phyloP scores from a whole-genome alignment of 2,797 vertebrate genomes.

The Halcyon leucocephala region DNA sequence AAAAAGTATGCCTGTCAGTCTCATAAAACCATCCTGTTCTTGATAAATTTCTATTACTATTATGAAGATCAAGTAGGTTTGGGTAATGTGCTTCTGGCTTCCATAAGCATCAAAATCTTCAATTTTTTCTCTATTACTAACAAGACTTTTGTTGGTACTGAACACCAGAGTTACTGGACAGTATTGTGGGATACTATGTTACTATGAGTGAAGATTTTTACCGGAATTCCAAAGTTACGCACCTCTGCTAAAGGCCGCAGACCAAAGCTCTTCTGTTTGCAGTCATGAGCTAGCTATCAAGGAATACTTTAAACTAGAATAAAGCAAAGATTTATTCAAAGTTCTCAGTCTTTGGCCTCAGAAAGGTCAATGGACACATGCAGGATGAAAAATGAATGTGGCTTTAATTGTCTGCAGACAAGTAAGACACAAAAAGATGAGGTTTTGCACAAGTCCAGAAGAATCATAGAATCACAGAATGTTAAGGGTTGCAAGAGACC shows the following conservation, averaged over 20 bases:
- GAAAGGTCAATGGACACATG: background rate
- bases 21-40: background rate
- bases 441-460: background rate
- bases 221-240: background rate
- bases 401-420: background rate
- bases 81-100: background rate
- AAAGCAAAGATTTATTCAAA: background rate
- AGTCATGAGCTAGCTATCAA: background rate
- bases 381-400: background rate
- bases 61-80: background rate
- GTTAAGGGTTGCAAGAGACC: no score
- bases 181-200: background rate
- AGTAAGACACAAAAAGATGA: background rate
- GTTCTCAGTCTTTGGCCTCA: background rate
- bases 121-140: background rate
- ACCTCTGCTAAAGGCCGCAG: background rate
- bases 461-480: no score
- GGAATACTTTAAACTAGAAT: background rate
- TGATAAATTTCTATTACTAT: background rate
- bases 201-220: accelerated
- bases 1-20: background rate
- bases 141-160: background rate
- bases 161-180: background rate
- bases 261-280: background rate
- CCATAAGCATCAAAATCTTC: background rate